Evolutionary conservation across 1,140 invertebrate genomes (phyloP).

Genomic region (Eriosoma lanigerum): DNA sequence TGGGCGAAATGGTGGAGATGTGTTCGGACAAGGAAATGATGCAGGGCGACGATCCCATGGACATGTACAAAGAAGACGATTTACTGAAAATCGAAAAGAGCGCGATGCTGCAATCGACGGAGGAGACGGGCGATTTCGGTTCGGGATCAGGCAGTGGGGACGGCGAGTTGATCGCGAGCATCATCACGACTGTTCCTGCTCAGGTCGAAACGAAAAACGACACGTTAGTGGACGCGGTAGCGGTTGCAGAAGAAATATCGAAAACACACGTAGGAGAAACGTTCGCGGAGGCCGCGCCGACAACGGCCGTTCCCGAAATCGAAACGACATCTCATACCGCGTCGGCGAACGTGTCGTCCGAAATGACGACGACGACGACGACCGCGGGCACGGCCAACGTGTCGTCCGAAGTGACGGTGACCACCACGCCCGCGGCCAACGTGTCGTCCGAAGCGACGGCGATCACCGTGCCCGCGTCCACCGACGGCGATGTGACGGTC

Average conservation of each 20-base stretch:
- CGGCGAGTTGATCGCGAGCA: not conserved
- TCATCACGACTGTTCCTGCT: too few species aligned
- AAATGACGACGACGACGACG: not conserved
- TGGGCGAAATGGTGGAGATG: not conserved
- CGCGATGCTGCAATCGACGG: not conserved
- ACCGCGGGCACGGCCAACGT: too few species aligned
- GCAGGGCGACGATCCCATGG: not conserved
- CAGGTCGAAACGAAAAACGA: not conserved
- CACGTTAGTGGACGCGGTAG: not conserved
- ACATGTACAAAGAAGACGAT: constrained; percentile 1
- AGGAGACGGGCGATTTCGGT: constrained; percentile 2
- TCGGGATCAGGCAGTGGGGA: constrained; percentile 36
- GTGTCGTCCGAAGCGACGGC: too few species aligned
- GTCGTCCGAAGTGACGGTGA: too few species aligned
- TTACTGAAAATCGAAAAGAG: constrained; percentile 10
- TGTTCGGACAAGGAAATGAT: constrained; percentile 38
- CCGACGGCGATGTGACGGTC: not conserved
- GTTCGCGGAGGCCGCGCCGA: too few species aligned
- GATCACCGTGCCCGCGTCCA: too few species aligned
- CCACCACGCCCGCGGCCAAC: too few species aligned
- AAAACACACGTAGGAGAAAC: not conserved
- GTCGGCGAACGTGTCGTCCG: not conserved
- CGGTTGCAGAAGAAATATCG: not conserved
- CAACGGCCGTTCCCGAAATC: not conserved
- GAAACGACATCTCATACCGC: not conserved